Percentiles rank a stretch among this genome's conserved stretches.
Evolutionary conservation across 2,113 vertebrate species (phyloP).

Genomic region (Oryzias melastigma): DNA sequence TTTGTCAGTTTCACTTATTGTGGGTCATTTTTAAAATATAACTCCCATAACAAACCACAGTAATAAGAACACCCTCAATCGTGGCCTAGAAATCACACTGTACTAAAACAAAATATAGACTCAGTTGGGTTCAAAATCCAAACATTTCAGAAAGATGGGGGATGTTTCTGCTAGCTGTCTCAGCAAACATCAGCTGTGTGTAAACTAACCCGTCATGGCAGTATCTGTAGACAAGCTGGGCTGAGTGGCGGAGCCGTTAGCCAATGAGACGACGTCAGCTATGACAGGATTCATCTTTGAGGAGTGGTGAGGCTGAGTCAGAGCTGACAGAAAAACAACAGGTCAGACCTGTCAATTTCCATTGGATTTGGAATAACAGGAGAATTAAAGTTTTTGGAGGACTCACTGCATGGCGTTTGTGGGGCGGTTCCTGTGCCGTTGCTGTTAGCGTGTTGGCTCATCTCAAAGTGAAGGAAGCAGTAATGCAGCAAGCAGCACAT

Average conservation of each 20-base stretch:
- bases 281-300: conserved; percentile 91
- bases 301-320: conserved; percentile 52
- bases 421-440: conserved; percentile 50
- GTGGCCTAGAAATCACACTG: no score
- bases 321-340: conserved; percentile 37
- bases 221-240: conserved; percentile 86
- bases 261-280: conserved; percentile 92
- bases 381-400: no score
- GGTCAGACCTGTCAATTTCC: no score
- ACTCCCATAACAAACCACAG: no score
- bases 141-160: no score
- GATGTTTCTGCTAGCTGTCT: neutral
- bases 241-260: conserved; percentile 87
- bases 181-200: neutral
- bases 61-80: no score
- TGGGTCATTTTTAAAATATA: no score
- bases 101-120: no score
- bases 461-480: conserved; percentile 74
- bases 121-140: no score
- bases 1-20: no score
- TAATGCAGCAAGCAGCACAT: conserved; percentile 89
- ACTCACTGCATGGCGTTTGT: conserved; percentile 47
- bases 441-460: conserved; percentile 73
- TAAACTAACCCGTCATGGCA: conserved; percentile 85
- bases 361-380: no score